phyloP scores from a whole-genome alignment of 2,888 invertebrate genomes.

The Aelia acuminata region DNA sequence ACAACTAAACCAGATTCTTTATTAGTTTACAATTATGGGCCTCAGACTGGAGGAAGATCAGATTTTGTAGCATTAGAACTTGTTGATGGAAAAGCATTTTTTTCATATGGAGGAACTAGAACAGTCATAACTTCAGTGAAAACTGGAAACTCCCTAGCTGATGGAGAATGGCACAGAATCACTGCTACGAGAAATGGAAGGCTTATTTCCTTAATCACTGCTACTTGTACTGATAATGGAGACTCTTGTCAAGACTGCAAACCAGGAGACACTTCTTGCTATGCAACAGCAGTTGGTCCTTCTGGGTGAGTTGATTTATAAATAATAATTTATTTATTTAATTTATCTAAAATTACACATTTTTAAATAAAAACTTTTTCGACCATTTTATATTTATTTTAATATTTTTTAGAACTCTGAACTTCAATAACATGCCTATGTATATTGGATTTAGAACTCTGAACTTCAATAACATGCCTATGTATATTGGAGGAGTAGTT shows the following conservation, averaged over 20 bases:
- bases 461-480: conserved; percentile 90
- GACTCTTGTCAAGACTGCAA: conserved; percentile 89
- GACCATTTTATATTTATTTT: neutral
- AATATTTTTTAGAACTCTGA: conserved; percentile 80
- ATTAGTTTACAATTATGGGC: conserved; percentile 92
- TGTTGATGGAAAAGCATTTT: conserved; percentile 84
- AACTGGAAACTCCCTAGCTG: conserved; percentile 80
- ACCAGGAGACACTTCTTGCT: conserved; percentile 86
- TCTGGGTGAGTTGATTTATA: conserved; percentile 79
- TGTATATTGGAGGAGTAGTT: conserved; percentile 87
- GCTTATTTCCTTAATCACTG: conserved; percentile 87
- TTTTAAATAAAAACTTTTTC: neutral
- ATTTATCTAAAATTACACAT: conserved; percentile 20
- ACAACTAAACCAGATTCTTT: conserved; percentile 89
- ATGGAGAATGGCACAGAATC: conserved; percentile 93
- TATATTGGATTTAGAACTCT: conserved; percentile 90
- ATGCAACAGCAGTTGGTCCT: conserved; percentile 88
- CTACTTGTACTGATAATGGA: conserved; percentile 87
- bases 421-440: conserved; percentile 90
- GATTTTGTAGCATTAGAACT: conserved; percentile 95
- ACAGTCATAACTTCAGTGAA: conserved; percentile 88
- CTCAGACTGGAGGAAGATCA: conserved; percentile 88
- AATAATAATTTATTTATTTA: neutral
- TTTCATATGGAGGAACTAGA: conserved; percentile 91
- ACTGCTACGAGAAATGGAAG: conserved; percentile 92